phyloP scores from a whole-genome alignment of 2,888 invertebrate species.

The Lithophane leautieri region DNA sequence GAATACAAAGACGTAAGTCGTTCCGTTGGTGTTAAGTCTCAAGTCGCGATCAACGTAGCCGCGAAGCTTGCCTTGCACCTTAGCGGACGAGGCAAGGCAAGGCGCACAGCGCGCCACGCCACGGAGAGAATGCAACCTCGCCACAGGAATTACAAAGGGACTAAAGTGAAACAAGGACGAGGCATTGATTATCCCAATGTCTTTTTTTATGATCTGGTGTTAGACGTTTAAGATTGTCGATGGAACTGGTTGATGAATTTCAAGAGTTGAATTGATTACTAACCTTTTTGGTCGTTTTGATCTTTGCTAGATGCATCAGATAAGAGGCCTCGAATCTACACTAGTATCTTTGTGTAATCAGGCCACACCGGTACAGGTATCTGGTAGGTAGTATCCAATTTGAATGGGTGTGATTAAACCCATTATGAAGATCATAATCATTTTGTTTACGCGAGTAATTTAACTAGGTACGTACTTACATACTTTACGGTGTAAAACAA shows the following conservation, averaged over 20 bases:
- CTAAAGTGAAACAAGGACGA: constrained; percentile 85
- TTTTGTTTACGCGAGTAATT: constrained; percentile 22
- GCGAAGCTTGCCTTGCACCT: constrained; percentile 58
- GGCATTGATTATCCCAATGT: constrained; percentile 80
- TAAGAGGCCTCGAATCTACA: constrained; percentile 19
- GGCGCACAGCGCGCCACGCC: constrained; percentile 70
- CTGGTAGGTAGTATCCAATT: constrained; percentile 27
- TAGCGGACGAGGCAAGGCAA: constrained; percentile 61
- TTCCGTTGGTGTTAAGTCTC: constrained; percentile 52
- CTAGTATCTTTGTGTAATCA: constrained; percentile 11
- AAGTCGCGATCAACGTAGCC: constrained; percentile 54
- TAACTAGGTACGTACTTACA: neutral
- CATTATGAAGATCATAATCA: constrained; percentile 35
- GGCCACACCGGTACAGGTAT: constrained; percentile 1
- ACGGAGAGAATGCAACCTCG: constrained; percentile 85
- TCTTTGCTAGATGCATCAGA: constrained; percentile 1
- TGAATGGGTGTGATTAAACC: constrained; percentile 42
- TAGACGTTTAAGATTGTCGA: constrained; percentile 66
- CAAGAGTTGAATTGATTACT: constrained; percentile 33
- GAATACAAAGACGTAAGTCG: constrained; percentile 60
- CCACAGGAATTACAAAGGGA: constrained; percentile 85
- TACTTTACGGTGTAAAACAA: constrained; percentile 41
- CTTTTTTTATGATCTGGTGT: constrained; percentile 69
- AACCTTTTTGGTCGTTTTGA: constrained; percentile 16
- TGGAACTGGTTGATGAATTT: constrained; percentile 58